phyloP scores from a whole-genome alignment of 2,113 vertebrate genomes.

The Pseudorhombus dupliciocellatus region DNA sequence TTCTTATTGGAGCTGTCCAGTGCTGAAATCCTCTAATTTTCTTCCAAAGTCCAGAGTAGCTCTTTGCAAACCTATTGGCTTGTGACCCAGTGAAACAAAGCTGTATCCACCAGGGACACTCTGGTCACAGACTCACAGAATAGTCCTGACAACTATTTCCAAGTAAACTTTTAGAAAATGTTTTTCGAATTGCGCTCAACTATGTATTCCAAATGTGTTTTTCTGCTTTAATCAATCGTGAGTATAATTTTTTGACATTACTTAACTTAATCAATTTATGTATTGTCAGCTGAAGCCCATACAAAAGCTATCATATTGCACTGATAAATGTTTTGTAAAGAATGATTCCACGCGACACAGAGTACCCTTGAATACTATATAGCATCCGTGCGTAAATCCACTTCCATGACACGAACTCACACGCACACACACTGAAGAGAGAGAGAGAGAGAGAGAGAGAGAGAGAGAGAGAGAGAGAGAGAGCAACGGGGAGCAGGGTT shows the following conservation, averaged over 20 bases:
- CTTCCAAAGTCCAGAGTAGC: not conserved
- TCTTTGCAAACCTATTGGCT: not conserved
- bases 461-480: not conserved
- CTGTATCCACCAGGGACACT: not conserved
- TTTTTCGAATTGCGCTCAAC: not conserved
- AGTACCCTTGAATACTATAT: not conserved
- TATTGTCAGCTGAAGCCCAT: too few relatives aligned
- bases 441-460: not conserved
- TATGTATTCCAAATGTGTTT: too few relatives aligned
- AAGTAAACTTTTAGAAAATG: not conserved
- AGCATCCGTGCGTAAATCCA: not conserved
- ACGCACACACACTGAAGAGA: not conserved
- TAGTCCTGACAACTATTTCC: not conserved
- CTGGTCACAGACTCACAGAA: not conserved
- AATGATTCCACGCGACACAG: not conserved
- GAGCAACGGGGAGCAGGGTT: slow-evolving; percentile 51
- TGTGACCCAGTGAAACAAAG: not conserved
- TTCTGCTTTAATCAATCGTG: too few relatives aligned
- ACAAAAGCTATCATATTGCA: too few relatives aligned
- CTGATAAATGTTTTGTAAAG: not conserved
- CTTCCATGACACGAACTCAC: too few relatives aligned
- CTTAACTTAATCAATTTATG: too few relatives aligned
- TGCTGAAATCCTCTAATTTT: slow-evolving; percentile 41
- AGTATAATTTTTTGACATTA: too few relatives aligned
- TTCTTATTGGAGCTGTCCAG: slow-evolving; percentile 65